Evolutionary conservation across 2,888 invertebrate genomes (phyloP).

Genomic region (Drosophila leonis): DNA sequence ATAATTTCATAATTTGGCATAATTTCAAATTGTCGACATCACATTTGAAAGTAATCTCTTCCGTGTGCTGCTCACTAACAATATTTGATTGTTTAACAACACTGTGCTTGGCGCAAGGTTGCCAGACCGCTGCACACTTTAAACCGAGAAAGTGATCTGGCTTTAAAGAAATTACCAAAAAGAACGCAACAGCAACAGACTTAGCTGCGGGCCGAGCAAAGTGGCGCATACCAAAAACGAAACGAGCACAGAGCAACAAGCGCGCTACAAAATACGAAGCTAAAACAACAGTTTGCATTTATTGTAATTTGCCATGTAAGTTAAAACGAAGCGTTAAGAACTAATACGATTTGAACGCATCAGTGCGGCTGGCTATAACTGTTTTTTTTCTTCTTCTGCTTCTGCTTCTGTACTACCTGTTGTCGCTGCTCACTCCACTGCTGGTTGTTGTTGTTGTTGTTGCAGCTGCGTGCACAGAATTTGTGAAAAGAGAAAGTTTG

Average conservation of each 20-base stretch:
- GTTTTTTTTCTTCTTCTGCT: too few relatives aligned
- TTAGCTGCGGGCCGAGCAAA: background rate
- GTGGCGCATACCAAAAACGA: conserved; percentile 20
- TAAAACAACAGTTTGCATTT: background rate
- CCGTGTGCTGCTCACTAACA: background rate
- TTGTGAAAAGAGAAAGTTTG: conserved; percentile 82
- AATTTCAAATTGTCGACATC: background rate
- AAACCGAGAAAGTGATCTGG: conserved; percentile 26
- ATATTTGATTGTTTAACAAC: conserved; percentile 2
- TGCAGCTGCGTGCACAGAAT: conserved; percentile 69
- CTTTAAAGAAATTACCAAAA: conserved; percentile 43
- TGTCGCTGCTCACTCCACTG: background rate
- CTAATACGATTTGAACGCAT: conserved; percentile 42
- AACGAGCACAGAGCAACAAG: conserved; percentile 8
- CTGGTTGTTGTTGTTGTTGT: conserved; percentile 17
- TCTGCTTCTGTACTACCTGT: too few relatives aligned
- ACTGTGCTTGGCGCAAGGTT: background rate
- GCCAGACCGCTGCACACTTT: conserved; percentile 19
- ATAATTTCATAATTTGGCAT: too few relatives aligned
- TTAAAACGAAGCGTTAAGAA: conserved; percentile 27
- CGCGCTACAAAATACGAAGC: background rate
- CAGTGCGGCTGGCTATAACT: conserved; percentile 30
- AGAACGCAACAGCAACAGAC: conserved; percentile 26
- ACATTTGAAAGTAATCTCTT: background rate
- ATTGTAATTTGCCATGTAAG: background rate